These are phyloP conservation scores for Bemisia tabaci DNA, from an alignment of 1,140 invertebrate genomes.

Conservation along the genomic window DNA sequence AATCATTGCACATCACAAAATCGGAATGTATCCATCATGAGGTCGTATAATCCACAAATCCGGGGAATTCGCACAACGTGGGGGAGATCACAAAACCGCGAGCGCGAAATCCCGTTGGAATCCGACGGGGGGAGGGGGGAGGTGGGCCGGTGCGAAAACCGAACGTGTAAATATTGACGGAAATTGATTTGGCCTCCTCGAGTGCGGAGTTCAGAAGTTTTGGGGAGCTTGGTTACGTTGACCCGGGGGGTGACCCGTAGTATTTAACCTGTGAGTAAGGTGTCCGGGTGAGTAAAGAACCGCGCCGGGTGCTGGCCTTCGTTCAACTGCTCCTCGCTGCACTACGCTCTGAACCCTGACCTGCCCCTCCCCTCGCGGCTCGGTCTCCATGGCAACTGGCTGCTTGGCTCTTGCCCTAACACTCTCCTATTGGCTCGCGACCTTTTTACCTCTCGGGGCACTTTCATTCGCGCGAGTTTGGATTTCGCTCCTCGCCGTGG, in stretches of 20 bases:
- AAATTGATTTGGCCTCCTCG: background rate
- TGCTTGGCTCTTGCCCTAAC: background rate
- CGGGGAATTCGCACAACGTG: no score
- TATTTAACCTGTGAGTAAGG: background rate
- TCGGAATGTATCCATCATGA: no score
- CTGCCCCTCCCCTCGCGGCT: conserved; percentile 2
- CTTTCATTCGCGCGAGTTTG: background rate
- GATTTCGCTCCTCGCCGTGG: background rate
- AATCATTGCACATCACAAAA: no score
- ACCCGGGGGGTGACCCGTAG: background rate
- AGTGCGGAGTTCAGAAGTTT: background rate
- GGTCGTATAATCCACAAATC: no score
- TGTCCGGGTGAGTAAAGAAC: background rate
- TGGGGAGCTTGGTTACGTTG: conserved; percentile 1
- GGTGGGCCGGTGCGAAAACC: no score
- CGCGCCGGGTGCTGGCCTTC: conserved; percentile 9
- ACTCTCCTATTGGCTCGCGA: background rate
- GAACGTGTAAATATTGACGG: conserved; percentile 2
- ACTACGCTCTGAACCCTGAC: conserved; percentile 12
- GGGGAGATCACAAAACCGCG: no score
- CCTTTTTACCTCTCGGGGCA: background rate
- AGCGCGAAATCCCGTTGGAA: no score
- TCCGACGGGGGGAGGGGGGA: no score
- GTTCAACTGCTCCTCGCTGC: conserved; percentile 6
- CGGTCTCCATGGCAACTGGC: background rate